Conservation (phyloP, 2,113 vertebrate species). For the Cricetomys ansorgei region DNA sequence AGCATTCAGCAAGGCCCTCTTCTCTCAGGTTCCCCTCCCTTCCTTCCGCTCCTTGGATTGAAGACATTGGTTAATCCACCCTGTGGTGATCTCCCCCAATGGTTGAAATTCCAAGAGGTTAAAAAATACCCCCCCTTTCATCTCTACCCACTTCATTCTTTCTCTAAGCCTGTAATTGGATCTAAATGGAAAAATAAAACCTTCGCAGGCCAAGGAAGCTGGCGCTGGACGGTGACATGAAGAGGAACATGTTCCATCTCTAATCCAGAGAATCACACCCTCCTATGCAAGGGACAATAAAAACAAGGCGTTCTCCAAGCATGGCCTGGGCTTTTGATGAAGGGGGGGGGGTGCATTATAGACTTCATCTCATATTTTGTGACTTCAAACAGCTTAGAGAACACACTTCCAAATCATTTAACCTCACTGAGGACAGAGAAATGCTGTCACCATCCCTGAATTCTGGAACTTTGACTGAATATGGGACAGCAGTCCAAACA, state of each 20-base stretch:
- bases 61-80: neutral
- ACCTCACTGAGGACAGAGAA: neutral
- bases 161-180: conserved; percentile 74
- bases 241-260: conserved; percentile 57
- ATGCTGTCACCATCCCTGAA: neutral
- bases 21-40: neutral
- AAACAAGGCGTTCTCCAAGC: conserved; percentile 16
- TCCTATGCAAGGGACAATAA: conserved; percentile 47
- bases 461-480: neutral
- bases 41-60: neutral
- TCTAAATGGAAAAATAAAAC: conserved; percentile 68
- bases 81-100: neutral
- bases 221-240: conserved; percentile 52
- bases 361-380: no score
- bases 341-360: neutral
- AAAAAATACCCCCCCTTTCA: conserved; percentile 58
- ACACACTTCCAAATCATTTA: neutral
- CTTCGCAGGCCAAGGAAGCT: conserved; percentile 60
- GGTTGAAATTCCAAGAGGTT: conserved; percentile 36
- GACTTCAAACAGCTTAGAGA: neutral
- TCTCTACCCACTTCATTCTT: conserved; percentile 67
- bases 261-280: conserved; percentile 53
- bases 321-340: neutral
- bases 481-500: conserved; percentile 6
- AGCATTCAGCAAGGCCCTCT: neutral